Evolutionary conservation across 2,797 vertebrate species (phyloP), one percentile per base, ranked within the genome.

Genomic region (Epinephelus coioides): DNA sequence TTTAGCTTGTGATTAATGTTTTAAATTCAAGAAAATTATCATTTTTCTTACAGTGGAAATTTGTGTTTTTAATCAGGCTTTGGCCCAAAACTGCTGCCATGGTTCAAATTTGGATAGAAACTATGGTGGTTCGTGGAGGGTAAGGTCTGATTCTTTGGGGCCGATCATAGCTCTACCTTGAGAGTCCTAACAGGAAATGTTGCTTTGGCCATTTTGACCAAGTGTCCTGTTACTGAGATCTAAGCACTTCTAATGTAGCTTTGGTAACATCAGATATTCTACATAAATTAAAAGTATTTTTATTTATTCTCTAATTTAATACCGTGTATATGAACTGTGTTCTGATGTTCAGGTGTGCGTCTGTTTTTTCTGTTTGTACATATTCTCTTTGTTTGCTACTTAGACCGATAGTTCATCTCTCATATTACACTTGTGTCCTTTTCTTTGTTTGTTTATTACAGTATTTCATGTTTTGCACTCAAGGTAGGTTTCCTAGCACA

Each of bases 221-320:
- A 49, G 63, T 57, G 38, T 72, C 63, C 63, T 53, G 57, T 82
- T 73, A 53, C 62, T 84, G 34, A 77, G 68, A 71, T 66, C 56
- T n/a, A 67, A 91, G 89, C 93, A 91, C 90, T 93, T 92, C 79
- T 82, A 69, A 75, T 77, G 77, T 84, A 82, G 76, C 81, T 88
- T 78, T 79, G 74, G 63, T 56, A 69, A 78, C 69, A 71, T 74
- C 72, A 81, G 77, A 89, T 86, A 54, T 82, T 86, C 66, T 73
- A 73, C 85, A 81, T 78, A 79, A 85, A 82, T 85, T 59, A 60
- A 81, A 87, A 85, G 55, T 88, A 86, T 84, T 83, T 88, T 89
- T 90, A 94, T 93, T 94, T 94, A 94, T 94, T 94, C 13, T 73
- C 76, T 92, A 86, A 94, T 91, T 93, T 94, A 93, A 93, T 70